Evolutionary conservation across 2,113 vertebrate species (phyloP).

Genomic region (Scatophagus argus): DNA sequence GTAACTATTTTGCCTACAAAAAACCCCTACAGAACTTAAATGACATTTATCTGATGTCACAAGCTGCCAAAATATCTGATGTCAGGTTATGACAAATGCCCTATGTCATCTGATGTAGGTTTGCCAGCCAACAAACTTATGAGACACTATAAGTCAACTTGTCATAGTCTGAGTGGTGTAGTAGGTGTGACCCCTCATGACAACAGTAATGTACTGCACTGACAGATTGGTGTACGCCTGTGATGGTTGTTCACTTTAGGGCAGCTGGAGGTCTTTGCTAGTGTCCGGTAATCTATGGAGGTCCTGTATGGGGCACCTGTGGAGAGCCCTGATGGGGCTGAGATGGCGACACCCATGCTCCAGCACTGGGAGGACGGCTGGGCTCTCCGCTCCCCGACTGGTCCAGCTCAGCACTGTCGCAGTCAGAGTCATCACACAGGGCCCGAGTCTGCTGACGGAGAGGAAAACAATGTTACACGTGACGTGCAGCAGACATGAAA

Average conservation of each 20-base stretch:
- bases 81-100: slow-evolving; percentile 72
- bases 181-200: slow-evolving; percentile 65
- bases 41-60: slow-evolving; percentile 72
- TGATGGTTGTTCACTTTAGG: slow-evolving; percentile 57
- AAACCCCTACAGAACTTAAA: slow-evolving; percentile 65
- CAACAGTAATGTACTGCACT: slow-evolving; percentile 76
- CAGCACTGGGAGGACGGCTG: slow-evolving; percentile 86
- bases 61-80: slow-evolving; percentile 78
- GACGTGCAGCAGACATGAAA: not conserved
- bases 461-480: not conserved
- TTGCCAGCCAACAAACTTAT: slow-evolving; percentile 63
- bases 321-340: slow-evolving; percentile 70
- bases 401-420: slow-evolving; percentile 92
- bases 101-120: slow-evolving; percentile 64
- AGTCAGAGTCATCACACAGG: slow-evolving; percentile 92
- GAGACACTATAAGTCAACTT: slow-evolving; percentile 70
- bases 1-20: slow-evolving; percentile 63
- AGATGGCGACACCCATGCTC: slow-evolving; percentile 75
- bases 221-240: slow-evolving; percentile 63
- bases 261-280: slow-evolving; percentile 58
- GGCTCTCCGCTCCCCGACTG: slow-evolving; percentile 90
- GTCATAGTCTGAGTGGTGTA: slow-evolving; percentile 69
- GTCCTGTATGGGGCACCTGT: slow-evolving; percentile 67
- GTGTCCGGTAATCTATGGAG: slow-evolving; percentile 61
- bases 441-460: slow-evolving; percentile 81